Percentiles rank a stretch among this genome's conserved stretches.
phyloP scores from a whole-genome alignment of 2,888 invertebrate genomes.

The Mythimna lalbum region DNA sequence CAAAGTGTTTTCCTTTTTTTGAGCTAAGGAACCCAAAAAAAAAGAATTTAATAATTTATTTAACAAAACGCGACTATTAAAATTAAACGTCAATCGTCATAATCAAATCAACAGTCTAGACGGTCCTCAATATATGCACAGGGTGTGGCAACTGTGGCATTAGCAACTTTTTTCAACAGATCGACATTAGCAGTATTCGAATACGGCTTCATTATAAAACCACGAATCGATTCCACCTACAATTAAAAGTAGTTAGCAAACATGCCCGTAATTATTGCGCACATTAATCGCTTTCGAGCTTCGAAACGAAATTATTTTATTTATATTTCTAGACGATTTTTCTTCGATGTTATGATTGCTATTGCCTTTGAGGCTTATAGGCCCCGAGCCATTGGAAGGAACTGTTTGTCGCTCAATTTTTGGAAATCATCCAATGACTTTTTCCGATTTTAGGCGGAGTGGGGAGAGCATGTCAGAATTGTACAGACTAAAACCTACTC shows the following conservation, averaged over 20 bases:
- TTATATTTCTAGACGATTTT: conserved; percentile 62
- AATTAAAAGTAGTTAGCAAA: conserved; percentile 73
- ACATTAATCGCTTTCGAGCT: conserved; percentile 70
- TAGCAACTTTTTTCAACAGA: conserved; percentile 41
- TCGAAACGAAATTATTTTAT: conserved; percentile 62
- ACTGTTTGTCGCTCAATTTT: not conserved
- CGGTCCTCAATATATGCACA: conserved; percentile 35
- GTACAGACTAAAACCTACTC: too few relatives aligned
- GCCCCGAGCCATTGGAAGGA: conserved; percentile 43
- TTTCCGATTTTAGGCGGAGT: too few relatives aligned
- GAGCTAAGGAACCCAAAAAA: not conserved
- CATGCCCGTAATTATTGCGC: conserved; percentile 72
- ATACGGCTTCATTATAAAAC: conserved; percentile 54
- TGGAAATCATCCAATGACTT: too few relatives aligned
- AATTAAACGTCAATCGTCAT: conserved; percentile 43
- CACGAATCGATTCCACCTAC: conserved; percentile 70
- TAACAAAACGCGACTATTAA: conserved; percentile 38
- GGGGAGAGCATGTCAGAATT: too few relatives aligned
- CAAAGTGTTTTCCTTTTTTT: too few relatives aligned
- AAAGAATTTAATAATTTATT: conserved; percentile 11
- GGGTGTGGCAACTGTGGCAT: conserved; percentile 42
- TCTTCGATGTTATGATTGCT: conserved; percentile 68
- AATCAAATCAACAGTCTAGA: conserved; percentile 52
- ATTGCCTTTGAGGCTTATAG: conserved; percentile 59
- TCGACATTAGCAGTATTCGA: conserved; percentile 31